Evolutionary conservation across 2,888 invertebrate genomes (phyloP).

Genomic region (Eumacrocentrus americanus): DNA sequence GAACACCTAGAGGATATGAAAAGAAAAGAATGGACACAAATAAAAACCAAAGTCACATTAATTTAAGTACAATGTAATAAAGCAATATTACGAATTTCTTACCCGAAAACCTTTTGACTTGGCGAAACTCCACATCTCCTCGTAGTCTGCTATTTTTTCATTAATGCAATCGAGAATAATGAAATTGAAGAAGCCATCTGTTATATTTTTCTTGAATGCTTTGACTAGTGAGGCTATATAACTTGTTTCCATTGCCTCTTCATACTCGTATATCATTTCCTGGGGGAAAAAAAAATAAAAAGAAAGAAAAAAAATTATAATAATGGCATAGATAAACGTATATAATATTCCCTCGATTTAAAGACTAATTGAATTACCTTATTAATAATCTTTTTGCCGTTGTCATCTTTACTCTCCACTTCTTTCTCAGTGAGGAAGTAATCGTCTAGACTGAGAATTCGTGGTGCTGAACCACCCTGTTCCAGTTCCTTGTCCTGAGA

Average conservation of each 20-base stretch:
- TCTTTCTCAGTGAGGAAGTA: constrained; percentile 92
- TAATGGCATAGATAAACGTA: neutral
- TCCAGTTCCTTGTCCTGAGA: constrained; percentile 74
- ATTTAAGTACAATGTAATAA: too few species aligned
- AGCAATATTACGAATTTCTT: too few species aligned
- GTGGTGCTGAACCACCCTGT: constrained; percentile 85
- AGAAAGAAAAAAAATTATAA: neutral
- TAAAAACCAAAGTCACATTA: too few species aligned
- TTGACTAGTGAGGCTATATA: constrained; percentile 84
- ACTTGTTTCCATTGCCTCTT: constrained; percentile 79
- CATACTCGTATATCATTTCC: constrained; percentile 88
- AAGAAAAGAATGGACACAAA: neutral
- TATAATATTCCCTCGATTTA: too few species aligned
- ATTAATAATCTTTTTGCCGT: constrained; percentile 73
- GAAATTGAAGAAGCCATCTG: constrained; percentile 90
- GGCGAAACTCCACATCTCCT: constrained; percentile 87
- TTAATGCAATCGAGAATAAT: constrained; percentile 93
- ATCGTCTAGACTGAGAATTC: constrained; percentile 93
- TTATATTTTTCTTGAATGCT: constrained; percentile 88
- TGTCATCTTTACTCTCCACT: constrained; percentile 72
- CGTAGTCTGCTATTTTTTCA: constrained; percentile 79
- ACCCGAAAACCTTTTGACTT: constrained; percentile 87
- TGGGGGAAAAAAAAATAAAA: constrained; percentile 46
- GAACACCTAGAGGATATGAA: constrained; percentile 73
- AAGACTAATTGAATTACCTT: constrained; percentile 66